Conservation (phyloP, 2,113 vertebrate genomes). For the Pachycephala philippinensis region DNA sequence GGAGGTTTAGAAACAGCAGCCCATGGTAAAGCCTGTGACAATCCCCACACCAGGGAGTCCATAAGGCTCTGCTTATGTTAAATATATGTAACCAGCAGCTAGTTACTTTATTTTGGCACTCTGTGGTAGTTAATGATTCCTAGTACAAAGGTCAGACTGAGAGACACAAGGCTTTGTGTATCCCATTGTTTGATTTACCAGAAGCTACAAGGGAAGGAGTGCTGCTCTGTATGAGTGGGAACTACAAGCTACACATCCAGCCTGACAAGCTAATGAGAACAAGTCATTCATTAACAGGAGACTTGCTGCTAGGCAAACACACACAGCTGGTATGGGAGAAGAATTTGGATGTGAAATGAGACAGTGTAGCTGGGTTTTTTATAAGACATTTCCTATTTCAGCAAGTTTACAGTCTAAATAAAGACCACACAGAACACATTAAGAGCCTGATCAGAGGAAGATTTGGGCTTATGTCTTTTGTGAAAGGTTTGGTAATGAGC, state of each 20-base stretch:
- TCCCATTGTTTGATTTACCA: slow-evolving; percentile 41
- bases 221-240: not conserved
- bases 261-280: slow-evolving; percentile 40
- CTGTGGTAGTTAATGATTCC: slow-evolving; percentile 25
- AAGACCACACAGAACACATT: slow-evolving; percentile 32
- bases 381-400: slow-evolving; percentile 46
- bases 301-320: slow-evolving; percentile 60
- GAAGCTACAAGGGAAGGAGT: slow-evolving; percentile 14
- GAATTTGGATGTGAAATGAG: slow-evolving; percentile 52
- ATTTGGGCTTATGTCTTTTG: not conserved
- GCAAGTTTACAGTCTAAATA: slow-evolving; percentile 50
- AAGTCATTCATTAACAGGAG: slow-evolving; percentile 62
- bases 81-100: not conserved
- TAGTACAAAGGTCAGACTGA: slow-evolving; percentile 29
- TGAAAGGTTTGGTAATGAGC: slow-evolving; percentile 28
- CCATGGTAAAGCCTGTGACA: not conserved
- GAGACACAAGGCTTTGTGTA: slow-evolving; percentile 16
- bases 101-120: not conserved
- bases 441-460: slow-evolving; percentile 9
- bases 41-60: not conserved
- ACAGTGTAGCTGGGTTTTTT: not conserved
- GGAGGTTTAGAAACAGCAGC: not conserved
- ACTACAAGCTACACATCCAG: slow-evolving; percentile 5
- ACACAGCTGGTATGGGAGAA: slow-evolving; percentile 51
- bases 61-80: not conserved